Percentiles rank a stretch among this genome's conserved stretches.
These are phyloP conservation scores for Drosophila subquinaria DNA, from an alignment of 2,888 invertebrate genomes.

Conservation along the genomic window DNA sequence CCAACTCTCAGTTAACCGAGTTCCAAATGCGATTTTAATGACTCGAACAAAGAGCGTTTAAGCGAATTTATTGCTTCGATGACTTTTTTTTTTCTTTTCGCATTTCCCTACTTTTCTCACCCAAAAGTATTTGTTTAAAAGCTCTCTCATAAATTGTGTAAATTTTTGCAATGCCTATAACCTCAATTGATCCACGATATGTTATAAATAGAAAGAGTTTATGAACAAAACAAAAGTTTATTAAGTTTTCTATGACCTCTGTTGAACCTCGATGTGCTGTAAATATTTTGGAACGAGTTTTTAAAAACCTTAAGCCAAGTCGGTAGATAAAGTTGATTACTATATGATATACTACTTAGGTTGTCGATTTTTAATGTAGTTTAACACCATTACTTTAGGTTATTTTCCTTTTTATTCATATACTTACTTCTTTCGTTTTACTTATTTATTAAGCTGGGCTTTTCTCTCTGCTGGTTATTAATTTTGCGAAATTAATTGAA, in stretches of 20 bases:
- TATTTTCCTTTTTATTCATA: too few species aligned
- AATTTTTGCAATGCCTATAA: conserved; percentile 1
- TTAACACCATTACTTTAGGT: too few species aligned
- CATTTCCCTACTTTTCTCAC: not conserved
- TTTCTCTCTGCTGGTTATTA: not conserved
- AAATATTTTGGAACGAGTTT: conserved; percentile 2
- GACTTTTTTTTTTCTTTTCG: conserved; percentile 33
- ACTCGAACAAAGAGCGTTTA: conserved; percentile 80
- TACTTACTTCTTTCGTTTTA: too few species aligned
- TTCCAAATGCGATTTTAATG: conserved; percentile 78
- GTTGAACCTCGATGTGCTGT: not conserved
- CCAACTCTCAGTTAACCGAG: conserved; percentile 46
- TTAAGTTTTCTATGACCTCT: not conserved
- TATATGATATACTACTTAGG: not conserved
- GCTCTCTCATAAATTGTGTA: conserved; percentile 15
- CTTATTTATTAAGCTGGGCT: too few species aligned
- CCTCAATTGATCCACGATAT: not conserved
- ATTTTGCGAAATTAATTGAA: not conserved
- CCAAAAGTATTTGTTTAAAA: not conserved
- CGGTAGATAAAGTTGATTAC: not conserved
- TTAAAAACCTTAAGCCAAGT: conserved; percentile 1
- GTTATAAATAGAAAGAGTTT: conserved; percentile 14
- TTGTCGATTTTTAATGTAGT: too few species aligned
- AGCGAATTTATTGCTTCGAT: conserved; percentile 71
- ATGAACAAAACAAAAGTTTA: not conserved